These are phyloP conservation scores for Phycodurus eques DNA, from an alignment of 2,113 vertebrate genomes.

Conservation along the genomic window DNA sequence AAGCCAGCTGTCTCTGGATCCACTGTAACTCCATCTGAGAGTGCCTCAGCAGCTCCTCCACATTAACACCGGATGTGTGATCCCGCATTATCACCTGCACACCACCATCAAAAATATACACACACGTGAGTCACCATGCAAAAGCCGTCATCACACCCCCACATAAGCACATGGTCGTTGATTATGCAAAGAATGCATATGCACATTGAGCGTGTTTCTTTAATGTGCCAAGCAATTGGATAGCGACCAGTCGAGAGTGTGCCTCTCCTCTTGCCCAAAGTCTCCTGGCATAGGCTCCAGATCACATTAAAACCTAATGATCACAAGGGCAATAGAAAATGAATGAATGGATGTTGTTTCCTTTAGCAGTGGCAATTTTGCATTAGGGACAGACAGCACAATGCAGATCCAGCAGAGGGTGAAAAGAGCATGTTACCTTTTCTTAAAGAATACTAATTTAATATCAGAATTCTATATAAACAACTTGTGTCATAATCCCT, in stretches of 20 bases:
- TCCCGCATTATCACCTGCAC: slow-evolving; percentile 66
- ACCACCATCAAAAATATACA: background rate
- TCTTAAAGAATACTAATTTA: too few relatives aligned
- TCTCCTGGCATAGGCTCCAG: too few relatives aligned
- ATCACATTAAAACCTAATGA: too few relatives aligned
- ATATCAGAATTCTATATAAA: too few relatives aligned
- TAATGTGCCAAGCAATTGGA: background rate
- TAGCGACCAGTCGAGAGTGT: background rate
- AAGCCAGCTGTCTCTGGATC: slow-evolving; percentile 75
- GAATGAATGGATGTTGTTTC: too few relatives aligned
- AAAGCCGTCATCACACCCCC: background rate
- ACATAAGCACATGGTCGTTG: background rate
- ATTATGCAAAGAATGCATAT: background rate
- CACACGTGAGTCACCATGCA: background rate
- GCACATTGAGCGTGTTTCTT: background rate
- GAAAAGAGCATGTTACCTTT: background rate
- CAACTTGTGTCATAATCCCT: too few relatives aligned
- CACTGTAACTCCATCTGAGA: slow-evolving; percentile 76
- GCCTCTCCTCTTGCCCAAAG: background rate
- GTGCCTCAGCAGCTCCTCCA: slow-evolving; percentile 68
- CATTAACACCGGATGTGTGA: slow-evolving; percentile 54
- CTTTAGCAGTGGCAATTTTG: too few relatives aligned
- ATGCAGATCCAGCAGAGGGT: background rate
- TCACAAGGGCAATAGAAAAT: too few relatives aligned
- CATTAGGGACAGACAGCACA: too few relatives aligned